These are phyloP conservation scores for Frieseomelitta varia DNA, from an alignment of 1,140 invertebrate species.

Conservation along the genomic window DNA sequence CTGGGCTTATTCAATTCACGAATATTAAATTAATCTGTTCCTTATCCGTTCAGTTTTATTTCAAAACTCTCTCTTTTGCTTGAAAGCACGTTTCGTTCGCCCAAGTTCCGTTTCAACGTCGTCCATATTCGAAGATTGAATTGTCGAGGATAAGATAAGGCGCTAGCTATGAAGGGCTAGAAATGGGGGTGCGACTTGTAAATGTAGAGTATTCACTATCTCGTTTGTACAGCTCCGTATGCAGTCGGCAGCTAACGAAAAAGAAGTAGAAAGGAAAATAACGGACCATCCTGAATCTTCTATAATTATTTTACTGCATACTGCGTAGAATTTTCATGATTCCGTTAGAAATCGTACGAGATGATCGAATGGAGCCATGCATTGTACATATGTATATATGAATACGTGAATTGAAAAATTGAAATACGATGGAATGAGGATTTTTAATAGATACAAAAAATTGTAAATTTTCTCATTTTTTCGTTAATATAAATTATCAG, in stretches of 20 bases:
- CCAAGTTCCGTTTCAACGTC: slow-evolving; percentile 11
- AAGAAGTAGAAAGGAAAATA: slow-evolving; percentile 42
- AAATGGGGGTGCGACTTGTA: slow-evolving; percentile 9
- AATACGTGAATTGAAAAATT: too few species aligned
- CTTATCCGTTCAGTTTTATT: not conserved
- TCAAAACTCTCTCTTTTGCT: not conserved
- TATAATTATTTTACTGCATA: slow-evolving; percentile 50
- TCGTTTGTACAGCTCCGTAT: slow-evolving; percentile 52
- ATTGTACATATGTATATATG: not conserved
- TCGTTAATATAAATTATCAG: too few species aligned
- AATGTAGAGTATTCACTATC: slow-evolving; percentile 36
- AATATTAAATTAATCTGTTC: not conserved
- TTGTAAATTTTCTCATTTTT: too few species aligned
- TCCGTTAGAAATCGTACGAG: slow-evolving; percentile 6
- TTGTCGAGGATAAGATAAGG: slow-evolving; percentile 38
- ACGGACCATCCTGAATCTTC: slow-evolving; percentile 49
- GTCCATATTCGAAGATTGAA: slow-evolving; percentile 36
- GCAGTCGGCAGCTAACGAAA: not conserved
- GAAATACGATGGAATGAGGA: too few species aligned
- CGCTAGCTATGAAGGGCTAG: slow-evolving; percentile 30
- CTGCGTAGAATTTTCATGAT: slow-evolving; percentile 14
- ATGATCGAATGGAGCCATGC: not conserved
- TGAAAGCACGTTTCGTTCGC: not conserved
- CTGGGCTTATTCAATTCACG: not conserved
- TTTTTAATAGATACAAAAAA: too few species aligned